Evolutionary conservation across 2,888 invertebrate species (phyloP), one percentile per base, ranked within the genome.

Genomic region (Labia minor): DNA sequence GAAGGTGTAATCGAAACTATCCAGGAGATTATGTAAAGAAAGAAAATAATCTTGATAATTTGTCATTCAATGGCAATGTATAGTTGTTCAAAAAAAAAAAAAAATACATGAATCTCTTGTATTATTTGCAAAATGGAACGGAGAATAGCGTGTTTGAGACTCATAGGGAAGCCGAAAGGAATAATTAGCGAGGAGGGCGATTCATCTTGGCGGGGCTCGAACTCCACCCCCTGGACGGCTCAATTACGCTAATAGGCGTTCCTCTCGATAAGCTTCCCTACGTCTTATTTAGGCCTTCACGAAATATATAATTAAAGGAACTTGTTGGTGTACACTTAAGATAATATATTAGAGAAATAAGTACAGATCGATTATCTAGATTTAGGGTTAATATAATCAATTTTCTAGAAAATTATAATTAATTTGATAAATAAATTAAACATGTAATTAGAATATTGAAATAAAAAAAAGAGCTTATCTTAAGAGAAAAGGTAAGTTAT

Each of bases 251-350:
- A 49, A 49, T 49, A 49, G 49, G 49, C 49, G 49, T 49, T 49
- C 49, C 49, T 49, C 49, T 49, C 49, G 49, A 49, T 49, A 49
- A 49, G 49, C 49, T n/a, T 49, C 49, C 49, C 49, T n/a, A 49
- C 49, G 16, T 49, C 49, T 49, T 49, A 16, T 16, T 49, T 49
- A 49, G n/a, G n/a, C 16, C 49, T 14, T n/a, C 49, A 3, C 16
- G 49, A 49, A 49, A 49, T 14, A 49, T 49, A 49, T 49, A 49
- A 49, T 49, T 49, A 49, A 2, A 14, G 16, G 49, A 49, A 49
- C 49, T 49, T 49, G 49, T 49, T 49, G 49, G 49, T n/a, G n/a
- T 33, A 33, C 14, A 4, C 14, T 49, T n/a, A 14, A 10, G 16
- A 49, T n/a, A n/a, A 49, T 49, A n/a, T 49, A n/a, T 49, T 49